Base-by-base conservation (phyloP, 2,797 vertebrate genomes). In the Linurgus olivaceus region DNA sequence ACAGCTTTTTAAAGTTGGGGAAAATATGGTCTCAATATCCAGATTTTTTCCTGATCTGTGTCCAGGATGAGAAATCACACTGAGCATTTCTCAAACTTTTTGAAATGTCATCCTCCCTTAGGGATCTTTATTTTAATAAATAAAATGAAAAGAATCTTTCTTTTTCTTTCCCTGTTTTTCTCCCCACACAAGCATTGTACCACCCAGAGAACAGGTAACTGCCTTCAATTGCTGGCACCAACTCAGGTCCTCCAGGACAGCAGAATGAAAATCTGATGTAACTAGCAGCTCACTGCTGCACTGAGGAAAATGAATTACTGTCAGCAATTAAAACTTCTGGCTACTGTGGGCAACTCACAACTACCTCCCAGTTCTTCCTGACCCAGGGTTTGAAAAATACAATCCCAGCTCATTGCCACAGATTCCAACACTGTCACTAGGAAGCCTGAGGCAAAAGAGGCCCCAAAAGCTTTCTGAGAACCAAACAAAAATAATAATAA, bases 41-140 rank as follows among this genome's bases (percentile, higher is more conserved):
- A 94, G 37, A 48, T 68, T 94, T 94, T 94, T 94, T 94, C 93
- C 82, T 88, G 93, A 83, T 86, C 78, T 76, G 57, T 68, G 58
- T 93, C 94, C 89, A 95, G 94, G 37, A 85, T n/a, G 9, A 95
- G 72, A 92, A 84, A 92, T 86, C 93, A 95, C 61, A 74, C 31
- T n/a, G 54, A 92, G 48, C 35, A 68, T 81, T 95, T 96, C 93
- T 94, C 79, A 91, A 88, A 90, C 66, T 86, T 90, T 82, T 61
- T 65, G 93, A 95, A 95, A 94, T 91, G 91, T 92, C 94, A 95
- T 45, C 31, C 93, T 95, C 93, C 93, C 90, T 84, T 33, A 83
- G 72, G 90, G 93, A 91, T 86, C 85, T 78, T 83, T 54, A 75
- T 78, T 62, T 88, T 73, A 93, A 83, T 78, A 90, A 87, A 89